Conservation (phyloP, 23 tunicate genomes). For the Halocynthia aurantium region DNA sequence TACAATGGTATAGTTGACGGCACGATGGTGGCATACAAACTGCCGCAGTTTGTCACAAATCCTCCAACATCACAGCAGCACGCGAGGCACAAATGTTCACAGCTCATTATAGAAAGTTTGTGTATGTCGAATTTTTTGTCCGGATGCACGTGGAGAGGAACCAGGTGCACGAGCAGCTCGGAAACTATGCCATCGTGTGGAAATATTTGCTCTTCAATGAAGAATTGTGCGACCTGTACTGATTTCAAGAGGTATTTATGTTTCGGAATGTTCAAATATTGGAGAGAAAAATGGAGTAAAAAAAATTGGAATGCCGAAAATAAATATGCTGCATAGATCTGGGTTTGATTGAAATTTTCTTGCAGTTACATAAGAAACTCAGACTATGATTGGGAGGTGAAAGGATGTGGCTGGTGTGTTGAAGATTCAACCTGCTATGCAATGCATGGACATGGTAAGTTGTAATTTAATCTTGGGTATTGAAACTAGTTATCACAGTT, state of each 20-base stretch:
- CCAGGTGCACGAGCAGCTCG: background rate
- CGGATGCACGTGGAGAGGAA: slow-evolving; percentile 1
- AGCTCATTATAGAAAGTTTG: background rate
- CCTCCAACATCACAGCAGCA: background rate
- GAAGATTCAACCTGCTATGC: slow-evolving; percentile 6
- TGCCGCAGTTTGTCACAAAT: slow-evolving; percentile 26
- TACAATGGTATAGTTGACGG: slow-evolving; percentile 41
- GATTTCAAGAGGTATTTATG: slow-evolving; percentile 25
- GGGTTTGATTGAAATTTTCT: background rate
- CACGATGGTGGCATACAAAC: slow-evolving; percentile 34
- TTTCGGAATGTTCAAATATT: background rate
- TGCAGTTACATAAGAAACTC: slow-evolving; percentile 31
- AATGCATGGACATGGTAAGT: slow-evolving; percentile 6
- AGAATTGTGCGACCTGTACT: slow-evolving; percentile 39
- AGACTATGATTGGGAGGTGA: slow-evolving; percentile 20
- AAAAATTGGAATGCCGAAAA: background rate
- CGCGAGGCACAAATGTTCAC: background rate
- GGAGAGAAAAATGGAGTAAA: no score
- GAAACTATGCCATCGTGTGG: slow-evolving; percentile 15
- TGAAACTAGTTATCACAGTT: no score
- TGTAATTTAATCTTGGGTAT: background rate
- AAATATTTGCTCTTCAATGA: slow-evolving; percentile 24
- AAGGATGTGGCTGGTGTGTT: slow-evolving; percentile 42
- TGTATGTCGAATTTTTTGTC: background rate
- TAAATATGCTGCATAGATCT: background rate